These are phyloP conservation scores for Polia nebulosa DNA, from an alignment of 2,888 invertebrate species.

Conservation along the genomic window DNA sequence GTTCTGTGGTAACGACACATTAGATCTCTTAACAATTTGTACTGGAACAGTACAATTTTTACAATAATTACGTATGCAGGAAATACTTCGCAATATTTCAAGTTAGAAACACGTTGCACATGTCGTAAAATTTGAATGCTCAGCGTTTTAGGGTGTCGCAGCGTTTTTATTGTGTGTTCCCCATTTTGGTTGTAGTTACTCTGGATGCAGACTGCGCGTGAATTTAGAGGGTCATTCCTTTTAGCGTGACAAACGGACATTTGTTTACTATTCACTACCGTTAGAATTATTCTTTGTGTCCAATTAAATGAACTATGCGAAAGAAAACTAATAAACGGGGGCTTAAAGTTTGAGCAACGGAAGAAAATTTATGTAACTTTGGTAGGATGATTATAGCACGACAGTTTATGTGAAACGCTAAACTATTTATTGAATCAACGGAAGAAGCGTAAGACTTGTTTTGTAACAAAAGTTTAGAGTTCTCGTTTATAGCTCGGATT, in stretches of 20 bases:
- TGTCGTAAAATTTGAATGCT: constrained; percentile 53
- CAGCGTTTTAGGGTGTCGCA: constrained; percentile 47
- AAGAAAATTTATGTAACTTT: background rate
- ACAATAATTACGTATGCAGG: constrained; percentile 2
- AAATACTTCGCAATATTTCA: constrained; percentile 33
- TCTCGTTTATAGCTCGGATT: constrained; percentile 25
- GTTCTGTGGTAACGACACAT: constrained; percentile 58
- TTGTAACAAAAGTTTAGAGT: constrained; percentile 28
- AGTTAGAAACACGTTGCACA: constrained; percentile 32
- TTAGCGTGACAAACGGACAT: constrained; percentile 64
- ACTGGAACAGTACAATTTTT: constrained; percentile 20
- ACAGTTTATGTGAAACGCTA: constrained; percentile 10
- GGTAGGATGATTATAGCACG: background rate
- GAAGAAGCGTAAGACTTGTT: constrained; percentile 12
- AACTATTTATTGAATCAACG: constrained; percentile 19
- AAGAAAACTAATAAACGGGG: constrained; percentile 30
- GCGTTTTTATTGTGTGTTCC: constrained; percentile 51
- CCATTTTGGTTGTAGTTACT: constrained; percentile 43
- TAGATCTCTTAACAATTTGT: constrained; percentile 34
- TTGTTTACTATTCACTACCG: constrained; percentile 43
- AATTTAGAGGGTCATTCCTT: constrained; percentile 53
- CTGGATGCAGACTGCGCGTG: constrained; percentile 36
- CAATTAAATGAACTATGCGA: constrained; percentile 54
- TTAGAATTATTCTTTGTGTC: constrained; percentile 44
- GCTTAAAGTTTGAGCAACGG: constrained; percentile 15